These are phyloP conservation scores for Penaeus chinensis DNA, from an alignment of 1,140 invertebrate species.

Conservation along the genomic window DNA sequence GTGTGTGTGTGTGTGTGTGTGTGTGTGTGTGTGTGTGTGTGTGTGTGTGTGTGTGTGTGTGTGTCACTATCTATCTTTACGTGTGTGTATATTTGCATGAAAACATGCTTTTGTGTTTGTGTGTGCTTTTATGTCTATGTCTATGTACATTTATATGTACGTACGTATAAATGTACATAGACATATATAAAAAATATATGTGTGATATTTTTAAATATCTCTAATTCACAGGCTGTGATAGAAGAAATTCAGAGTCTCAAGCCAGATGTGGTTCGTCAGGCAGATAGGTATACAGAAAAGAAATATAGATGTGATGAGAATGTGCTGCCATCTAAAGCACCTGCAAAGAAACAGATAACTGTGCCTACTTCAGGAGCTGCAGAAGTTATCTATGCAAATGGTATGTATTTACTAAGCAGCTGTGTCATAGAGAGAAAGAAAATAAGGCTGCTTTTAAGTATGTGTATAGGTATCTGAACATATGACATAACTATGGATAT, in stretches of 20 bases:
- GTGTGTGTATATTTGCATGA: too few species aligned
- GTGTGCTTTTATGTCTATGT: too few species aligned
- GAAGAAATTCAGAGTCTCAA: constrained; percentile 73
- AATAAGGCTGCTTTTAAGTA: background rate
- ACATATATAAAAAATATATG: too few species aligned
- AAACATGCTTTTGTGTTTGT: too few species aligned
- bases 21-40: too few species aligned
- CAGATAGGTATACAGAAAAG: constrained; percentile 47
- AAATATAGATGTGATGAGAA: constrained; percentile 87
- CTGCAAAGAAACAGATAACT: constrained; percentile 78
- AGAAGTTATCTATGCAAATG: constrained; percentile 79
- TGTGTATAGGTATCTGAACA: too few species aligned
- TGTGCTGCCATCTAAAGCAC: constrained; percentile 77
- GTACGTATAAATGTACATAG: too few species aligned
- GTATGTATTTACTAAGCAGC: constrained; percentile 64
- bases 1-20: too few species aligned
- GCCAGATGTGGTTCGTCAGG: constrained; percentile 74
- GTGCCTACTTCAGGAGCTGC: constrained; percentile 75
- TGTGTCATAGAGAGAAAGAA: background rate
- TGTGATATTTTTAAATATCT: background rate
- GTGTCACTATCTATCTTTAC: too few species aligned
- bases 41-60: too few species aligned
- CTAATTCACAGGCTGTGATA: constrained; percentile 30
- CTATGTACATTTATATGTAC: too few species aligned
- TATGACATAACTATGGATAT: too few species aligned